Conservation (phyloP, 2,888 invertebrate genomes). For the Encarsia formosa region DNA sequence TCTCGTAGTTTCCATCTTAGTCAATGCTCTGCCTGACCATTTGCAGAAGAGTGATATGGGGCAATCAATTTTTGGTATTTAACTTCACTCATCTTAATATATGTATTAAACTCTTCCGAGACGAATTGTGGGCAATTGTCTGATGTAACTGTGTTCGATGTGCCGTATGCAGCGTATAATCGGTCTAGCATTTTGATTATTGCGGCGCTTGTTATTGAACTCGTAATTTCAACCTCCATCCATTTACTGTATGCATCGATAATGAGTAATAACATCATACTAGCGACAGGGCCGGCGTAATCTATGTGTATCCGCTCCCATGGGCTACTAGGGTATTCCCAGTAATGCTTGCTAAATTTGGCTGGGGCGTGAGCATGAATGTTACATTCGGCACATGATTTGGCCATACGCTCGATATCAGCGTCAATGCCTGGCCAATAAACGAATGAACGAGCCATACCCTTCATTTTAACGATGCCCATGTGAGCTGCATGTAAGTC, state of each 20-base stretch:
- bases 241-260: conserved; percentile 14
- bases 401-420: conserved; percentile 10
- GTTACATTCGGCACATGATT: conserved; percentile 15
- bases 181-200: conserved; percentile 13
- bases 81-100: conserved; percentile 2
- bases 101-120: conserved; percentile 19
- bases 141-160: conserved; percentile 18
- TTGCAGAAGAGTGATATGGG: background rate
- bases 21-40: background rate
- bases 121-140: conserved; percentile 26
- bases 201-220: conserved; percentile 3
- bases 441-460: conserved; percentile 9
- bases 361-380: conserved; percentile 13
- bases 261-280: background rate
- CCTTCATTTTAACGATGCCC: conserved; percentile 19
- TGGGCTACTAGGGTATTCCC: conserved; percentile 14
- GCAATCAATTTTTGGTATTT: conserved; percentile 18
- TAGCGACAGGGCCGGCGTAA: conserved; percentile 6
- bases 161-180: conserved; percentile 20
- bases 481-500: conserved; percentile 14
- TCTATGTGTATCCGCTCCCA: conserved; percentile 13
- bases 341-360: conserved; percentile 14
- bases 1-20: conserved; percentile 9
- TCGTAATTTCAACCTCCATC: conserved; percentile 16
- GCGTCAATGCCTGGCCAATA: no score